Base-by-base conservation (phyloP, 2,888 invertebrate species). In the Euclidia mi region DNA sequence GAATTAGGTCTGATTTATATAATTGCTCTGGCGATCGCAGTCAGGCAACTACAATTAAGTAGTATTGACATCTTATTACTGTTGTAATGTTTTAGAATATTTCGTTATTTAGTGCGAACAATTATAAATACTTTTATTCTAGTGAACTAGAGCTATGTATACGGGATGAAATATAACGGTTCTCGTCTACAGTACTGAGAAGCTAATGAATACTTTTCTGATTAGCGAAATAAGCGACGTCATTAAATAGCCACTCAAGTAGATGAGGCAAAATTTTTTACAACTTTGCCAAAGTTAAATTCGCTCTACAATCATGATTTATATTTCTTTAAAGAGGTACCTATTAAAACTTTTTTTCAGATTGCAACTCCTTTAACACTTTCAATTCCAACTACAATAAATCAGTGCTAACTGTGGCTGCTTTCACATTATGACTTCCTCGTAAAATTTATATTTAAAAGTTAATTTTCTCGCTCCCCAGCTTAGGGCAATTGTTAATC, bases 321-420 rank as follows among this genome's bases (percentile, higher is more conserved):
- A 94, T 90, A 90, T 88, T 88, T 90, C 91, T 92, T 92, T 94
- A 93, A 93, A 89, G 91, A 91, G 91, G 88, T 90, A 87, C 89
- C 92, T 92, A 94, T 94, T 94, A 94, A 94, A 94, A 94, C 88
- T 94, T 94, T 93, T n/a, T 94, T 92, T 92, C 87, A 90, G 92
- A 92, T 93, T 92, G 91, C 91, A 91, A 93, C 92, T 92, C 88
- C 88, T 92, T 92, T 92, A 93, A 91, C 93, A 92, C 93, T 94
- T 92, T 91, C 92, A 91, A 92, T 92, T 92, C 90, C 83, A 89
- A 92, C 84, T 88, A 89, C 85, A 88, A 93, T 94, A 94, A 93
- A 94, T 94, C 92, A 91, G 88, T 79, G 88, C 88, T 88, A 92
- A 93, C 92, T 92, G 90, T 90, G 91, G 88, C 91, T 91, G 91